Base-by-base conservation (phyloP, 2,113 vertebrate genomes). In the Tympanuchus pallidicinctus region DNA sequence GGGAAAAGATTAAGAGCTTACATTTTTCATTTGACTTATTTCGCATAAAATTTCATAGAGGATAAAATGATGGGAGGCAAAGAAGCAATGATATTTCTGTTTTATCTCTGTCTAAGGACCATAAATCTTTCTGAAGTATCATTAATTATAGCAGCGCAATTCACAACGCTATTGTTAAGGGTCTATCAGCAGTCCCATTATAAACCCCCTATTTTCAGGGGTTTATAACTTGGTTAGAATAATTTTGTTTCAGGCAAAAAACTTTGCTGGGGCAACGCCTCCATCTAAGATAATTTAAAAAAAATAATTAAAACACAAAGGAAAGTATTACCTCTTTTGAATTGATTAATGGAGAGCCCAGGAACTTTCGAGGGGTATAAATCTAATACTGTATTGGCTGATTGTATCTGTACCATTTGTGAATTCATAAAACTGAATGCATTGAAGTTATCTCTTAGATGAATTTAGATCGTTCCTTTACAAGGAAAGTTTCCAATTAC, bases 11-110 rank as follows among this genome's bases (percentile, higher is more conserved):
- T 96, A 97, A 97, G 96, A 97, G 95, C 93, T 97, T 97, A 97
- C 95, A 97, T 97, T 97, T 98, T 97, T 97, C 96, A 96, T 94
- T 97, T 95, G 93, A 96, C 97, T 98, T 97, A 96, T 94, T 97
- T 96, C 95, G 94, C 91, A 97, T 97, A 98, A 98, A 97, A 97
- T 97, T 97, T 98, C 96, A 96, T 94, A 96, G 93, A 95, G 95
- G 92, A 96, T 95, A 97, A 97, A 97, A 98, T 94, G 93, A 97
- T 92, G 78, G 95, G 92, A 97, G 94, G 92, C 86, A 79, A 87
- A 96, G 92, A 97, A 97, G 96, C 92, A 95, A 90, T 92, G 94
- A 97, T 96, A 92, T 97, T 97, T 97, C 95, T 97, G 94, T 96
- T 97, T 98, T 97, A 97, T 97, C 95, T 97, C 94, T 92, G 95